These are phyloP conservation scores for Temnopleurus reevesii DNA, from an alignment of 53 echinoderm and acorn worm species.

Conservation along the genomic window DNA sequence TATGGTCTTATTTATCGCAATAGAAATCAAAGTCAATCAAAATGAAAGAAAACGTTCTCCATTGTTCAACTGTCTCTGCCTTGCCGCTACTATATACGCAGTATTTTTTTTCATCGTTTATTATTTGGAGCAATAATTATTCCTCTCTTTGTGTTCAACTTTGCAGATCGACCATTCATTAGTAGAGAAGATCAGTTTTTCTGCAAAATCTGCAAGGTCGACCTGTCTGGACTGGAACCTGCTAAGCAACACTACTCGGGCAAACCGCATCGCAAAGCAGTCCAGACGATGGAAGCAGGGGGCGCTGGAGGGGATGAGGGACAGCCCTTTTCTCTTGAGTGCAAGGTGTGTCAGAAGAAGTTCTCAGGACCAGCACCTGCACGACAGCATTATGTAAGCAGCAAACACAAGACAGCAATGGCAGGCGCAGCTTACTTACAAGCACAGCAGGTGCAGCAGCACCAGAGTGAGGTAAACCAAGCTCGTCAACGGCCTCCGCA, in stretches of 20 bases:
- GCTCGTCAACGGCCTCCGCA: neutral
- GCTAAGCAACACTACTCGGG: slow-evolving; percentile 41
- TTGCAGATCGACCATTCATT: too few species aligned
- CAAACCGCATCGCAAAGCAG: slow-evolving; percentile 11
- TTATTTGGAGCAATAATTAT: too few species aligned
- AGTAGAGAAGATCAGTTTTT: neutral
- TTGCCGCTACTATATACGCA: too few species aligned
- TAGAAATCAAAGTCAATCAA: too few species aligned
- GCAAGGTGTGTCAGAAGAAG: slow-evolving; percentile 11
- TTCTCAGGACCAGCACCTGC: neutral
- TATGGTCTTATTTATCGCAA: too few species aligned
- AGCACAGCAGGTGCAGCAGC: neutral
- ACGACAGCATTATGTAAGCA: neutral
- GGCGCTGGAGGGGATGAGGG: neutral
- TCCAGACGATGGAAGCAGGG: neutral
- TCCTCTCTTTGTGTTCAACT: too few species aligned
- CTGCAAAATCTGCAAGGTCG: slow-evolving; percentile 13
- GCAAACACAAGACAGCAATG: slow-evolving; percentile 9
- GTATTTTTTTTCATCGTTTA: too few species aligned
- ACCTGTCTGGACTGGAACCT: neutral
- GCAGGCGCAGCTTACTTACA: neutral
- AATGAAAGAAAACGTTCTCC: too few species aligned
- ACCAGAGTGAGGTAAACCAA: too few species aligned
- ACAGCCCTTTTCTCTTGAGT: neutral
- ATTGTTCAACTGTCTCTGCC: too few species aligned